Conservation (phyloP, 2,113 vertebrate species). For the Chauna torquata region DNA sequence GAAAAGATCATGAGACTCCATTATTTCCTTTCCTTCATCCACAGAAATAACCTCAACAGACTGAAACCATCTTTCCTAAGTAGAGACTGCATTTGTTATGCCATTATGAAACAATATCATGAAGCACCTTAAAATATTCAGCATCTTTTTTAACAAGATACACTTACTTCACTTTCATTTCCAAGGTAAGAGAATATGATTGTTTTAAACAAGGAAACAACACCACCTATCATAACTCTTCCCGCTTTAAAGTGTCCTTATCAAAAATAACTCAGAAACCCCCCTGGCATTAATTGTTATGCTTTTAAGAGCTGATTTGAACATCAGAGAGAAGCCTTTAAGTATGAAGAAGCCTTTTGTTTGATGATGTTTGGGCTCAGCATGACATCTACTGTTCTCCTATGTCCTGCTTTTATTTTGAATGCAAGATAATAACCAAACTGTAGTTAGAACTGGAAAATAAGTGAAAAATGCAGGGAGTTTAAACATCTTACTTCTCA, state of each 20-base stretch:
- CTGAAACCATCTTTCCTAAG: conserved; percentile 39
- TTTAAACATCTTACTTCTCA: conserved; percentile 18
- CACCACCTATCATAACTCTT: not conserved
- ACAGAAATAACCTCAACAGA: conserved; percentile 39
- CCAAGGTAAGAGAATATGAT: not conserved
- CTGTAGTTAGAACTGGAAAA: not conserved
- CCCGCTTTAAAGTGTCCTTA: not conserved
- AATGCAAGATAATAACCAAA: conserved; percentile 43
- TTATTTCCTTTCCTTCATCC: not conserved
- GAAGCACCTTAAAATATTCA: conserved; percentile 49
- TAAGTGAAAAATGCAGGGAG: conserved; percentile 5
- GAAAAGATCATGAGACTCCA: conserved; percentile 35
- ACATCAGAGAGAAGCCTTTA: conserved; percentile 47
- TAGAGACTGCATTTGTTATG: not conserved
- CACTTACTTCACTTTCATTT: not conserved
- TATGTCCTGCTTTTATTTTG: conserved; percentile 54
- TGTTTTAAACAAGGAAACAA: not conserved
- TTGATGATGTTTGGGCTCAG: conserved; percentile 48
- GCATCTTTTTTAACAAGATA: conserved; percentile 28
- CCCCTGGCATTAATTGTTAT: conserved; percentile 37
- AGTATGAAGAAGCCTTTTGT: conserved; percentile 37
- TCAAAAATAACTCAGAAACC: conserved; percentile 7
- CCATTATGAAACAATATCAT: not conserved
- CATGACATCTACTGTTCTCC: conserved; percentile 29
- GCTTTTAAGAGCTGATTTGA: conserved; percentile 24